Evolutionary conservation across 1,140 invertebrate species (phyloP).

Genomic region (Aphis craccivora): DNA sequence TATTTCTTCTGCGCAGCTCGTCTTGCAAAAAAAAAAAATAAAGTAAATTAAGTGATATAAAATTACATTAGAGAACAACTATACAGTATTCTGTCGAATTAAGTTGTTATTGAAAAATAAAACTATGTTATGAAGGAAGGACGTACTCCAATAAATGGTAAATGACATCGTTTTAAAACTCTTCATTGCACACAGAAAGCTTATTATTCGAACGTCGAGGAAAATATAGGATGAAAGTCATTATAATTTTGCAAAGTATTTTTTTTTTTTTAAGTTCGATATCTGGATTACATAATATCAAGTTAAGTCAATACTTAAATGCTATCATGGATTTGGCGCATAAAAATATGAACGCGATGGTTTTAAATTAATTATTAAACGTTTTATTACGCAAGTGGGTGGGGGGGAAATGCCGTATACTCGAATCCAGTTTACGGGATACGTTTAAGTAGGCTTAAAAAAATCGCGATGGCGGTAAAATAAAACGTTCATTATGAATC

Average conservation of each 20-base stretch:
- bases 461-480: not conserved
- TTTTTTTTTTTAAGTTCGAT: not conserved
- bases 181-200: not conserved
- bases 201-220: not conserved
- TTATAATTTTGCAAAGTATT: not conserved
- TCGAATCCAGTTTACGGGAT: no score
- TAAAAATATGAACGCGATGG: not conserved
- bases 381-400: not conserved
- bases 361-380: constrained; percentile 29
- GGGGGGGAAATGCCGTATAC: not conserved
- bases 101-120: constrained; percentile 3
- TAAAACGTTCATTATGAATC: not conserved
- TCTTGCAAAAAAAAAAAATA: not conserved
- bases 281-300: not conserved
- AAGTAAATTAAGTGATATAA: not conserved
- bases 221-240: not conserved
- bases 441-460: not conserved
- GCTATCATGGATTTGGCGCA: not conserved
- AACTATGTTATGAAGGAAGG: not conserved
- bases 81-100: not conserved
- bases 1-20: not conserved
- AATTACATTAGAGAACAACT: not conserved
- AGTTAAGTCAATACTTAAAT: not conserved
- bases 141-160: not conserved
- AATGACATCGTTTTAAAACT: not conserved